phyloP scores from a whole-genome alignment of 2,113 vertebrate genomes.

The Coregonus clupeaformis region DNA sequence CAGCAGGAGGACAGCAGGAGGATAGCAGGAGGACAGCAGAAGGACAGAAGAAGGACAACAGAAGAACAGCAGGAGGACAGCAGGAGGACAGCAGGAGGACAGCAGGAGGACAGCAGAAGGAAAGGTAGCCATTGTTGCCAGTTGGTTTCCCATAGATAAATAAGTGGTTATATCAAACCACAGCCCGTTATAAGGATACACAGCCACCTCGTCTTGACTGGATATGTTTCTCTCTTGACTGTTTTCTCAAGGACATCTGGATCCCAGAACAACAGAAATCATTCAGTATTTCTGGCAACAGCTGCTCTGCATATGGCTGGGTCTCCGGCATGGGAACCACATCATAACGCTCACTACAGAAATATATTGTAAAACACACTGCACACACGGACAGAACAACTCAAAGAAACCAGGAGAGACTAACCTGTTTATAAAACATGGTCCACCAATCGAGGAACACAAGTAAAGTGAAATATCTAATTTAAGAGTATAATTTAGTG shows the following conservation, averaged over 20 bases:
- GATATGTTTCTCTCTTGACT: constrained; percentile 17
- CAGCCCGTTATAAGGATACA: background rate
- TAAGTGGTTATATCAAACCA: constrained; percentile 16
- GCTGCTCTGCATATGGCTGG: constrained; percentile 51
- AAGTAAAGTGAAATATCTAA: constrained; percentile 82
- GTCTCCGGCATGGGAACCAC: constrained; percentile 40
- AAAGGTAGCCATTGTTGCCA: background rate
- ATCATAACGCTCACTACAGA: constrained; percentile 42
- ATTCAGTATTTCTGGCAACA: constrained; percentile 41
- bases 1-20: too few relatives aligned
- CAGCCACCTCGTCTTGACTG: background rate
- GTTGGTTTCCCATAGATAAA: constrained; percentile 9
- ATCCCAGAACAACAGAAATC: constrained; percentile 38
- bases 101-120: too few relatives aligned
- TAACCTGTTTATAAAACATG: constrained; percentile 77
- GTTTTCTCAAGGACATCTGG: constrained; percentile 64
- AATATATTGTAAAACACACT: constrained; percentile 43
- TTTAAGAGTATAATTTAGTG: constrained; percentile 87
- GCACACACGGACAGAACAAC: constrained; percentile 12
- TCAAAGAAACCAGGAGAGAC: constrained; percentile 22
- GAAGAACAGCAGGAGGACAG: too few relatives aligned
- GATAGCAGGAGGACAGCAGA: too few relatives aligned
- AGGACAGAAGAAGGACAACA: too few relatives aligned
- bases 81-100: too few relatives aligned
- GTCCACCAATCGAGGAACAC: constrained; percentile 79